Conservation (phyloP, 2,888 invertebrate species). For the Catocala fraxini region DNA sequence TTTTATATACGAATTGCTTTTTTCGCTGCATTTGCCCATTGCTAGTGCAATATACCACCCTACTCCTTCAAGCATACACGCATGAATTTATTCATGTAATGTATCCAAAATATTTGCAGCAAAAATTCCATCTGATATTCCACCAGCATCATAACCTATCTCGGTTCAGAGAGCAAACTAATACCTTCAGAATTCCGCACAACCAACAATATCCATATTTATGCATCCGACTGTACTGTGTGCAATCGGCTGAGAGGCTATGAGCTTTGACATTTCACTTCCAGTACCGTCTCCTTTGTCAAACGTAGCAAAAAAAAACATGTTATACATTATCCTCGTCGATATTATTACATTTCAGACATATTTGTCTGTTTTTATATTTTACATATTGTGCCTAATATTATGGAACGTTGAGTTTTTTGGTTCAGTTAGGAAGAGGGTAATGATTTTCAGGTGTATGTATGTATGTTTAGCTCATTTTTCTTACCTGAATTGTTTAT, state of each 20-base stretch:
- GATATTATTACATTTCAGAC: constrained; percentile 24
- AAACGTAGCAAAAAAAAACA: constrained; percentile 25
- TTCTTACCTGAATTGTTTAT: too few relatives aligned
- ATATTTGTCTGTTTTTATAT: constrained; percentile 21
- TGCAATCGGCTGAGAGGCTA: constrained; percentile 43
- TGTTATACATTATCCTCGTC: constrained; percentile 16
- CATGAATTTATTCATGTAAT: not conserved
- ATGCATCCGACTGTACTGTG: constrained; percentile 32
- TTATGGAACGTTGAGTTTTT: too few relatives aligned
- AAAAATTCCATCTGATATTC: not conserved
- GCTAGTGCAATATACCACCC: too few relatives aligned
- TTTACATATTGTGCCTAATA: too few relatives aligned
- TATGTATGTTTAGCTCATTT: too few relatives aligned
- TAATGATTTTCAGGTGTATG: not conserved
- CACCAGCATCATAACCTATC: constrained; percentile 3
- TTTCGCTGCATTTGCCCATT: too few relatives aligned
- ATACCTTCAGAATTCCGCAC: constrained; percentile 11
- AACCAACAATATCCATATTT: constrained; percentile 33
- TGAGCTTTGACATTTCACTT: constrained; percentile 45
- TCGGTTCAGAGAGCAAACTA: constrained; percentile 11
- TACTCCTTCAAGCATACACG: not conserved
- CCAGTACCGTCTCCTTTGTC: constrained; percentile 16
- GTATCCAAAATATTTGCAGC: not conserved
- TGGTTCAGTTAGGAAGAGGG: too few relatives aligned
- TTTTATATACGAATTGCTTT: too few relatives aligned